Conservation (phyloP, 2,888 invertebrate species). For the Oscheius sp. region DNA sequence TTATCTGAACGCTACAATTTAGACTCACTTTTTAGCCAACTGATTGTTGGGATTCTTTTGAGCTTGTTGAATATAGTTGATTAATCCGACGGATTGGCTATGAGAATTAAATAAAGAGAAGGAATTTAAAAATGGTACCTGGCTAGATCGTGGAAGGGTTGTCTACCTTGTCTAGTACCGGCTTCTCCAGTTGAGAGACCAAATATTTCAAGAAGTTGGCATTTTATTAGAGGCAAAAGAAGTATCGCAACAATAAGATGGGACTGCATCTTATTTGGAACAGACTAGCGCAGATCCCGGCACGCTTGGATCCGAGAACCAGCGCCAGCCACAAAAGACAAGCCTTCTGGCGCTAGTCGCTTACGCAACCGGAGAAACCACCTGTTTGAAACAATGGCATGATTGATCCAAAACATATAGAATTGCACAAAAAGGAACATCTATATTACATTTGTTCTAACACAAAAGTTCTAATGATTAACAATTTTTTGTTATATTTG, state of each 20-base stretch:
- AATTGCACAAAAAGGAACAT: no score
- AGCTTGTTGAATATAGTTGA: constrained; percentile 51
- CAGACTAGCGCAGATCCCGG: constrained; percentile 24
- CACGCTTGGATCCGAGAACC: constrained; percentile 27
- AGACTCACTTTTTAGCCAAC: constrained; percentile 46
- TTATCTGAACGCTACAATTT: not conserved
- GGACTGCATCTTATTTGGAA: constrained; percentile 24
- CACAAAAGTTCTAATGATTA: no score
- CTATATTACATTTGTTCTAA: no score
- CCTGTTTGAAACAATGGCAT: constrained; percentile 23
- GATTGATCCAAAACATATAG: not conserved
- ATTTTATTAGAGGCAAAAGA: not conserved
- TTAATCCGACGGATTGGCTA: constrained; percentile 56
- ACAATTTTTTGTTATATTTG: no score
- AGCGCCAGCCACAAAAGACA: constrained; percentile 21
- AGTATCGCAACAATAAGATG: constrained; percentile 22
- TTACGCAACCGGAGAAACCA: constrained; percentile 20
- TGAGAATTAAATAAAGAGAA: not conserved
- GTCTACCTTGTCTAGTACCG: constrained; percentile 46
- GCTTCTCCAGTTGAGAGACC: constrained; percentile 56
- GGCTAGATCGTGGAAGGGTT: constrained; percentile 54
- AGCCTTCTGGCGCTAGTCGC: constrained; percentile 20
- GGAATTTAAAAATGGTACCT: constrained; percentile 37
- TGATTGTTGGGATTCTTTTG: constrained; percentile 55
- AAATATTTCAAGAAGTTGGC: constrained; percentile 53